A percentile compares a stretch with the other conserved stretches of the same genome.
Evolutionary conservation across 2,113 vertebrate genomes (phyloP).

Genomic region (Siniperca knerii): DNA sequence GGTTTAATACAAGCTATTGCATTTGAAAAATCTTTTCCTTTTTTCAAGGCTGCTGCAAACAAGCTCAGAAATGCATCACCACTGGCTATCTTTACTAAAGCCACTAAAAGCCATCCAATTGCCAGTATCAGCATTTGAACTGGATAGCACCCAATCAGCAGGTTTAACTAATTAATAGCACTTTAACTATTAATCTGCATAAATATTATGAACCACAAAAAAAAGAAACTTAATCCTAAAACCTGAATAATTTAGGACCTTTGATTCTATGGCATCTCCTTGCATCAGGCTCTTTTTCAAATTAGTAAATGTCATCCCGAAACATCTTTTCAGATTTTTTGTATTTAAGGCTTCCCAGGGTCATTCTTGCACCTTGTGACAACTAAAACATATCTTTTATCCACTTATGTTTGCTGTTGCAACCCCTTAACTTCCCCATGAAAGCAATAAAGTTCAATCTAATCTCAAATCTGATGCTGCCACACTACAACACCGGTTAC

Average conservation of each 20-base stretch:
- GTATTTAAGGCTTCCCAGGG: neutral
- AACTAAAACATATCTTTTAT: neutral
- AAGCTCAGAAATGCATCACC: neutral
- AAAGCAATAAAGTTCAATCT: slow-evolving; percentile 5
- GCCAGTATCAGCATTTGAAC: neutral
- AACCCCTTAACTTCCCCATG: neutral
- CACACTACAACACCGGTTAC: neutral
- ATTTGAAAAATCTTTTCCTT: neutral
- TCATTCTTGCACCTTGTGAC: neutral
- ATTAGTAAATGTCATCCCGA: no score
- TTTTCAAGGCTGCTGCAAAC: neutral
- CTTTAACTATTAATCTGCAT: no score
- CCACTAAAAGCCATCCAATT: neutral
- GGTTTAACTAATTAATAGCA: no score
- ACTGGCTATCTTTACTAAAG: no score
- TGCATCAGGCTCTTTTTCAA: neutral
- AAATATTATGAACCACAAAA: neutral
- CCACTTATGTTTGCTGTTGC: neutral
- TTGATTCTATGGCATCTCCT: no score
- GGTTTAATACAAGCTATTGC: neutral
- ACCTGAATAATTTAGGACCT: no score
- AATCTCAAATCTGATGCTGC: neutral
- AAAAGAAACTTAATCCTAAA: neutral
- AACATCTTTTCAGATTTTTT: neutral
- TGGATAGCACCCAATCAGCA: neutral